phyloP scores from a whole-genome alignment of 2,113 vertebrate species.

The Hippocampus mohnikei region DNA sequence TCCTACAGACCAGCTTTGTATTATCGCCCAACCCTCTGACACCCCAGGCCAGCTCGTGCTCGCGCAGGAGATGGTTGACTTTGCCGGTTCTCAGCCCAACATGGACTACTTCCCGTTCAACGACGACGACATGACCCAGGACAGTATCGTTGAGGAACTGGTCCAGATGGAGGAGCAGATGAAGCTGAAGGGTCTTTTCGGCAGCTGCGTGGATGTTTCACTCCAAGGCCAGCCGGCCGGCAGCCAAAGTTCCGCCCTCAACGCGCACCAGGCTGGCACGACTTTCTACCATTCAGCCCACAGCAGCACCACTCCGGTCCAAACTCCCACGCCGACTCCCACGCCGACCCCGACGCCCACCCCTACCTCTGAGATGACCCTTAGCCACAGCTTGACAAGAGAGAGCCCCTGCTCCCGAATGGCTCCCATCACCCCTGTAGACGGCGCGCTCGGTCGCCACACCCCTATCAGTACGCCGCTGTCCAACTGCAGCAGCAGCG shows the following conservation, averaged over 20 bases:
- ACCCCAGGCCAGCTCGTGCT: slow-evolving; percentile 81
- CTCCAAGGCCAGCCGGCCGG: slow-evolving; percentile 78
- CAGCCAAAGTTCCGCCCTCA: slow-evolving; percentile 74
- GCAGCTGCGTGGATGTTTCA: slow-evolving; percentile 80
- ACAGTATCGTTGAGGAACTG: slow-evolving; percentile 98
- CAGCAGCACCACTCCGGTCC: slow-evolving; percentile 88
- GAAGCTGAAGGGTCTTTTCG: slow-evolving; percentile 81
- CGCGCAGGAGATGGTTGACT: slow-evolving; percentile 86
- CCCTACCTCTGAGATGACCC: slow-evolving; percentile 90
- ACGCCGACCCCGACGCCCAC: slow-evolving; percentile 88
- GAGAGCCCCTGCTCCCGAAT: slow-evolving; percentile 93
- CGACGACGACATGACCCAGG: slow-evolving; percentile 97
- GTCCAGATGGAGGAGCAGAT: slow-evolving; percentile 99
- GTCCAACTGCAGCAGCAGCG: slow-evolving; percentile 96
- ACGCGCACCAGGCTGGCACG: slow-evolving; percentile 75
- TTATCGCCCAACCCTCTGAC: slow-evolving; percentile 76
- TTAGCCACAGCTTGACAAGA: slow-evolving; percentile 83
- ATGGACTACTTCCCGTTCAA: slow-evolving; percentile 96
- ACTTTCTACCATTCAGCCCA: slow-evolving; percentile 90
- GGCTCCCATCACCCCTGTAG: slow-evolving; percentile 90
- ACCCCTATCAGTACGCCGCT: slow-evolving; percentile 94
- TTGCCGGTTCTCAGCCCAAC: slow-evolving; percentile 82
- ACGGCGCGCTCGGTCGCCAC: slow-evolving; percentile 91
- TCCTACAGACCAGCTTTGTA: slow-evolving; percentile 68
- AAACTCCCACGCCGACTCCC: slow-evolving; percentile 82